Conservation (phyloP, 1,140 invertebrate genomes). For the Heterodera schachtii region DNA sequence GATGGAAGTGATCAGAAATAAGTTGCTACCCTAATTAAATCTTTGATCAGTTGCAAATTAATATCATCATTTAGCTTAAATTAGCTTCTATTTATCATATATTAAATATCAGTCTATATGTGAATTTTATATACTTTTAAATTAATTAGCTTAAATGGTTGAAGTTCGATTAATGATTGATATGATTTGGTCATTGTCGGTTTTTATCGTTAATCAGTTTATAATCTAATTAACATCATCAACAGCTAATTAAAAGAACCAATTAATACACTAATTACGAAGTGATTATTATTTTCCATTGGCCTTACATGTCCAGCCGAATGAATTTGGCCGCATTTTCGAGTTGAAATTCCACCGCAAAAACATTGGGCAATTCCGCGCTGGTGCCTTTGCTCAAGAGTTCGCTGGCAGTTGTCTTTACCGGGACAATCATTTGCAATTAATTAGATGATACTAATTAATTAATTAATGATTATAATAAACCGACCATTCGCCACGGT, state of each 20-base stretch:
- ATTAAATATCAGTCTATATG: no score
- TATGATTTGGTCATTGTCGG: no score
- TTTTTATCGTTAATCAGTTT: no score
- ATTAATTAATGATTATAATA: not conserved
- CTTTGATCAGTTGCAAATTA: no score
- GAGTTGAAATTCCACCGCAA: constrained; percentile 59
- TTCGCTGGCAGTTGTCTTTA: constrained; percentile 52
- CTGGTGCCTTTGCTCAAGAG: constrained; percentile 27
- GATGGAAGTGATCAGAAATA: not conserved
- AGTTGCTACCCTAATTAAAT: no score
- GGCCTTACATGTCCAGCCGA: constrained; percentile 55
- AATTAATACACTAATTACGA: not conserved
- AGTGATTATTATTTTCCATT: not conserved
- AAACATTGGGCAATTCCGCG: constrained; percentile 44
- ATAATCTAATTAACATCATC: no score
- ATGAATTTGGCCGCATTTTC: constrained; percentile 54
- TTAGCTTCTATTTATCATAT: no score
- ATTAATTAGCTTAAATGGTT: no score
- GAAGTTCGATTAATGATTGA: no score
- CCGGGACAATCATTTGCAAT: not conserved
- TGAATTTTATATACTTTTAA: no score
- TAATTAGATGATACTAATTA: not conserved
- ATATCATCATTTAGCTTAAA: no score
- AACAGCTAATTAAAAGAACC: no score
- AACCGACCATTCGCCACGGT: constrained; percentile 55